Base-by-base conservation (phyloP, 2,797 vertebrate species). In the Phrynocephalus forsythii region DNA sequence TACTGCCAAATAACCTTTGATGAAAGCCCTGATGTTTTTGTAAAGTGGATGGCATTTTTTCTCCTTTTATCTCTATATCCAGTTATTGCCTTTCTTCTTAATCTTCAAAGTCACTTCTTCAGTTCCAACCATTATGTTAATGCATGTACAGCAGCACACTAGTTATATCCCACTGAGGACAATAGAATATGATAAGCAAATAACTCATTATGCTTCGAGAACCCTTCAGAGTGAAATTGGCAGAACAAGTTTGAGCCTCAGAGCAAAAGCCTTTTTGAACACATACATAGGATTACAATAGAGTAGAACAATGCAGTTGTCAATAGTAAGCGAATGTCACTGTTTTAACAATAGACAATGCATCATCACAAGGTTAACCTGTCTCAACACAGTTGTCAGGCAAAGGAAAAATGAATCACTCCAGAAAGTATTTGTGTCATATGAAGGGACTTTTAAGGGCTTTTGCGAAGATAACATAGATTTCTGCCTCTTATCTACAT, bases 401-500 rank as follows among this genome's bases (percentile, higher is more conserved):
- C 78, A 0, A 10, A 1, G 16, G 10, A 56, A 0, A 0, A 0
- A 83, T 6, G 18, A 82, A 78, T 50, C 22, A 44, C 16, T 89
- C 69, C 33, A 44, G 69, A 84, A 90, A 67, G 11, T 8, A 24
- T 60, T 67, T 66, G 66, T 75, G 5, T 38, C 26, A 66, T 33
- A 92, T 84, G 81, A 77, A 88, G 50, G 48, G 28, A 73, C 86
- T 88, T 93, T 67, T 44, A 38, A 86, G 33, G 6, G 33, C 13
- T 91, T 89, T 89, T 82, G 72, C 44, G 72, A 84, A 89, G 48
- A 80, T 13, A 56, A 3, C 0, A 0, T 3, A 88, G 69, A 73
- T 87, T 72, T 66, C 79, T 89, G 87, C 77, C 77, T 90, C 28
- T 87, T 88, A 75, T 26, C 78, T 90, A 18, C 68, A 76, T 69